These are phyloP conservation scores for Eumacrocentrus americanus DNA, from an alignment of 2,888 invertebrate species.

Conservation along the genomic window DNA sequence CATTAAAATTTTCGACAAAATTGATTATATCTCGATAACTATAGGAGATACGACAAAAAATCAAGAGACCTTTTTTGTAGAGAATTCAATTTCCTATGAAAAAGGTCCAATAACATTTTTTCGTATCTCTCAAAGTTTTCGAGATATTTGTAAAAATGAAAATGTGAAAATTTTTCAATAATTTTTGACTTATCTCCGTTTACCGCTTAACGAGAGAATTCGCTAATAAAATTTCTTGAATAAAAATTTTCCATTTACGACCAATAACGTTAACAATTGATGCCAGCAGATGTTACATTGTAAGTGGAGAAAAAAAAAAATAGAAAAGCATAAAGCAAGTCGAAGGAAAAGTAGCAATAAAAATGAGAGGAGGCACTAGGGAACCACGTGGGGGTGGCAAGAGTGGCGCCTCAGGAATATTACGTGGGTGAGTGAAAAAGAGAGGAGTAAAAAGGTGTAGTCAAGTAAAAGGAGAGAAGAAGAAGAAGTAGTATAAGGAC, in stretches of 20 bases:
- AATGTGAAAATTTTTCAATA: too few relatives aligned
- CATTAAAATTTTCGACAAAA: too few relatives aligned
- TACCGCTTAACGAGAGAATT: neutral
- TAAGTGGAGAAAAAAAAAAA: slow-evolving; percentile 20
- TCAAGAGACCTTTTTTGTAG: too few relatives aligned
- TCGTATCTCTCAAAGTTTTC: too few relatives aligned
- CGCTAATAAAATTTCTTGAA: neutral
- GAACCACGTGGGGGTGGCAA: slow-evolving; percentile 14
- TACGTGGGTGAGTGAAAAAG: slow-evolving; percentile 29
- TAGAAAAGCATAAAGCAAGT: slow-evolving; percentile 4
- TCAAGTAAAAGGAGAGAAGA: slow-evolving; percentile 18
- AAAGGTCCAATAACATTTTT: too few relatives aligned
- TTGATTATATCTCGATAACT: too few relatives aligned
- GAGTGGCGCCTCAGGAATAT: slow-evolving; percentile 26
- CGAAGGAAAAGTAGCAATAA: slow-evolving; percentile 24
- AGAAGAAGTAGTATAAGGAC: slow-evolving; percentile 28
- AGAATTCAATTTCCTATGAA: too few relatives aligned
- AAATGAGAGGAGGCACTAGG: slow-evolving; percentile 10
- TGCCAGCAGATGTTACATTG: slow-evolving; percentile 30
- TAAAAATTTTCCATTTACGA: too few relatives aligned
- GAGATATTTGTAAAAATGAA: too few relatives aligned
- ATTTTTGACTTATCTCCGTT: too few relatives aligned
- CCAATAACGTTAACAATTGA: too few relatives aligned
- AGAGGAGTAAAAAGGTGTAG: slow-evolving; percentile 32
- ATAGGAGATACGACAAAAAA: too few relatives aligned